A percentile compares a stretch with the other conserved stretches of the same genome.
Evolutionary conservation across 2,888 invertebrate species (phyloP).

Genomic region (Macaria liturata): DNA sequence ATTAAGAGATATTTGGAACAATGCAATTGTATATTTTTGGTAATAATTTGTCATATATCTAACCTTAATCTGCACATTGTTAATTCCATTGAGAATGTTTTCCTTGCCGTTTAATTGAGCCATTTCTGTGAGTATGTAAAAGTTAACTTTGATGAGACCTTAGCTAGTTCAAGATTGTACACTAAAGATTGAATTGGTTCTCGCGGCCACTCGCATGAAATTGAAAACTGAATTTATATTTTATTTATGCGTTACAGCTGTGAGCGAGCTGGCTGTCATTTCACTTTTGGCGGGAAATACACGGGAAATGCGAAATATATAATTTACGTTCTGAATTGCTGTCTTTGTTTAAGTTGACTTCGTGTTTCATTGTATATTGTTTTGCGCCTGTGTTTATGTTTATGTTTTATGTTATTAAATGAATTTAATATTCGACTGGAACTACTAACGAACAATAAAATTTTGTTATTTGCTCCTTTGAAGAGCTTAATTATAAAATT

Average conservation of each 20-base stretch:
- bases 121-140: conserved; percentile 43
- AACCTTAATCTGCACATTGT: conserved; percentile 74
- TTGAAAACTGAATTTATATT: conserved; percentile 1
- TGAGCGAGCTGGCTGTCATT: conserved; percentile 12
- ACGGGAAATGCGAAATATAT: no score
- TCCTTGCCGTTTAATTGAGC: conserved; percentile 64
- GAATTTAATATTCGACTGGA: no score
- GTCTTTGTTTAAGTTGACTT: background rate
- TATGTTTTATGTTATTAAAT: no score
- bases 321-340: conserved; percentile 1
- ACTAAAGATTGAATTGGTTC: no score
- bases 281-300: conserved; percentile 32
- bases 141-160: no score
- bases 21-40: background rate
- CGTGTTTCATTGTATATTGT: background rate
- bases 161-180: no score
- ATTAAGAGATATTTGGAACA: no score
- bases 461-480: no score
- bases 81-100: conserved; percentile 65
- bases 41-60: conserved; percentile 28
- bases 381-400: no score
- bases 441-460: no score
- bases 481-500: no score
- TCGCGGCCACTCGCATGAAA: no score
- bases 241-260: conserved; percentile 7